Percentiles rank a stretch among this genome's conserved stretches.
phyloP scores from a whole-genome alignment of 2,797 vertebrate species.

The Tapera naevia region DNA sequence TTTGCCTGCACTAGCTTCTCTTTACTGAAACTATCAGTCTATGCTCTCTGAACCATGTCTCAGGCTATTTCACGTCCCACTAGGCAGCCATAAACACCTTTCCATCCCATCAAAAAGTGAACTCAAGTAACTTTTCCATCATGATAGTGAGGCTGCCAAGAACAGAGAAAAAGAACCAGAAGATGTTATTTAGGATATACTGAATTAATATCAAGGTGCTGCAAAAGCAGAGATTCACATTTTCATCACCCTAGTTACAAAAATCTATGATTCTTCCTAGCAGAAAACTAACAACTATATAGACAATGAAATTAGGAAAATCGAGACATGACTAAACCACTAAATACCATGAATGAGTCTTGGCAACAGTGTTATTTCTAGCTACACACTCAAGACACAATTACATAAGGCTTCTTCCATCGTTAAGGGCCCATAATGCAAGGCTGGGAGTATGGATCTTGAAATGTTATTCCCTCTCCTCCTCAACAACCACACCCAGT shows the following conservation, averaged over 20 bases:
- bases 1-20: neutral
- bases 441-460: accelerated
- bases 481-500: neutral
- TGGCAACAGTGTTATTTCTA: neutral
- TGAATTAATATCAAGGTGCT: neutral
- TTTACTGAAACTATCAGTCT: neutral
- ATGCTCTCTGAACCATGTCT: neutral
- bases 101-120: neutral
- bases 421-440: accelerated
- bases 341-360: neutral
- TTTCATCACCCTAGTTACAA: neutral
- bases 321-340: neutral
- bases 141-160: neutral
- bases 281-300: neutral
- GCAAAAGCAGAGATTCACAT: neutral
- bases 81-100: neutral
- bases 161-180: neutral
- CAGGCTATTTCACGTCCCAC: neutral
- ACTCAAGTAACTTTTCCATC: neutral
- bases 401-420: neutral
- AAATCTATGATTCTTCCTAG: neutral
- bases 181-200: neutral
- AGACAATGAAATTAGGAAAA: neutral
- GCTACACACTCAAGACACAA: neutral
- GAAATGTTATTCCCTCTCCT: neutral